Evolutionary conservation across 2,888 invertebrate genomes (phyloP).

Genomic region (Quadriops clusia): DNA sequence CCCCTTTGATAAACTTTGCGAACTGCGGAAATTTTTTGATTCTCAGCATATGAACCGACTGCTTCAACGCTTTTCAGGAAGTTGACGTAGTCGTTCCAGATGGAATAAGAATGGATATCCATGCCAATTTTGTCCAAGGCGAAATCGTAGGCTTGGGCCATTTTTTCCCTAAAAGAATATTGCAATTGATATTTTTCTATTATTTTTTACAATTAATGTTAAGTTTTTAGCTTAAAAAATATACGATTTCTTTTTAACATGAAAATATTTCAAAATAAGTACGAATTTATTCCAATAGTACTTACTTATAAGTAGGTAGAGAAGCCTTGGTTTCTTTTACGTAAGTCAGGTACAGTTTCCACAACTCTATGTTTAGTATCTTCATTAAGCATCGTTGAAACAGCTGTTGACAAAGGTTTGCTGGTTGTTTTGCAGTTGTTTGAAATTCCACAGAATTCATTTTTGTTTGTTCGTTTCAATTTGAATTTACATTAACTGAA

Average conservation of each 20-base stretch:
- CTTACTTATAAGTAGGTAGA: conserved; percentile 85
- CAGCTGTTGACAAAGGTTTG: conserved; percentile 45
- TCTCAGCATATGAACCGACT: conserved; percentile 97
- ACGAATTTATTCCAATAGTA: conserved; percentile 24
- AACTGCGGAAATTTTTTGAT: conserved; percentile 97
- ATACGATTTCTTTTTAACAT: no score
- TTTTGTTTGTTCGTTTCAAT: no score
- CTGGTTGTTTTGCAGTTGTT: no score
- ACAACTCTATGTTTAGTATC: conserved; percentile 96
- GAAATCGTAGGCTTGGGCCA: conserved; percentile 99
- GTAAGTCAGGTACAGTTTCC: conserved; percentile 95
- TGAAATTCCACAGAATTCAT: no score
- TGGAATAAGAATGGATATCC: conserved; percentile 92
- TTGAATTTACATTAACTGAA: conserved; percentile 4
- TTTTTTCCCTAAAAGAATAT: conserved; percentile 75
- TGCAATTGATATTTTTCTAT: not conserved
- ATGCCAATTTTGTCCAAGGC: conserved; percentile 97
- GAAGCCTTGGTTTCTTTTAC: conserved; percentile 96
- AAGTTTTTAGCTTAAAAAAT: no score
- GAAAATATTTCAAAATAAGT: not conserved
- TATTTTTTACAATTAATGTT: not conserved
- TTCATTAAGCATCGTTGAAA: conserved; percentile 97
- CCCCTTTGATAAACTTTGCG: conserved; percentile 94
- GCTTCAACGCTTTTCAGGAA: conserved; percentile 95
- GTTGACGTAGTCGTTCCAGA: conserved; percentile 96